Conservation (phyloP, 2,113 vertebrate species). For the Neopipo cinnamomea region DNA sequence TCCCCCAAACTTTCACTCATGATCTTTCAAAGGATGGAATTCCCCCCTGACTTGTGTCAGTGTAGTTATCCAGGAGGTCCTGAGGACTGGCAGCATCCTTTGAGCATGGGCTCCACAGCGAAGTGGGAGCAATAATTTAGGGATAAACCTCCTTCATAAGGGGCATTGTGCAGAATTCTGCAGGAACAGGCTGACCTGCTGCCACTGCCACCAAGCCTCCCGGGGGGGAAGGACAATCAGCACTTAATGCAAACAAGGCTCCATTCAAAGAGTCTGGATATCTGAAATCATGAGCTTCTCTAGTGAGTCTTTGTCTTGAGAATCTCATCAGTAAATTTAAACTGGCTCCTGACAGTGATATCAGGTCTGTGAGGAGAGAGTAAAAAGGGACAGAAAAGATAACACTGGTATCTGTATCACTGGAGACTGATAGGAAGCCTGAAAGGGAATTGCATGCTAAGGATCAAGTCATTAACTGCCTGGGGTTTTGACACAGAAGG, state of each 20-base stretch:
- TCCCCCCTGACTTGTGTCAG: not conserved
- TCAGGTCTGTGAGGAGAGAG: not conserved
- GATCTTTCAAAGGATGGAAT: not conserved
- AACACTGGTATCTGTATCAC: not conserved
- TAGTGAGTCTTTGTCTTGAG: not conserved
- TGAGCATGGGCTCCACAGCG: not conserved
- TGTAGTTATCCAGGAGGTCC: not conserved
- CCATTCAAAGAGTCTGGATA: not conserved
- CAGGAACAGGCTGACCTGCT: not conserved
- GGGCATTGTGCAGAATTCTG: not conserved
- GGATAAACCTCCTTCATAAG: not conserved
- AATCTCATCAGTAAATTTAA: not conserved
- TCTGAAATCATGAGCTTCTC: not conserved
- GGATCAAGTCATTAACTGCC: not conserved
- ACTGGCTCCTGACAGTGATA: not conserved
- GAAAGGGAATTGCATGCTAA: not conserved
- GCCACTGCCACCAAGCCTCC: not conserved
- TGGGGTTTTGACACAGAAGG: not conserved
- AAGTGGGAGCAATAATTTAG: not conserved
- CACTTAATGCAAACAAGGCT: not conserved
- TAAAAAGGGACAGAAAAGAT: not conserved
- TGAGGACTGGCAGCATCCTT: not conserved
- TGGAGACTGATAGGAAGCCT: accelerated
- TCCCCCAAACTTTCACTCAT: not conserved
- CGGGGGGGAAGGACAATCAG: not conserved